Base-by-base conservation (phyloP, 2,888 invertebrate genomes). In the Andrena fulva region DNA sequence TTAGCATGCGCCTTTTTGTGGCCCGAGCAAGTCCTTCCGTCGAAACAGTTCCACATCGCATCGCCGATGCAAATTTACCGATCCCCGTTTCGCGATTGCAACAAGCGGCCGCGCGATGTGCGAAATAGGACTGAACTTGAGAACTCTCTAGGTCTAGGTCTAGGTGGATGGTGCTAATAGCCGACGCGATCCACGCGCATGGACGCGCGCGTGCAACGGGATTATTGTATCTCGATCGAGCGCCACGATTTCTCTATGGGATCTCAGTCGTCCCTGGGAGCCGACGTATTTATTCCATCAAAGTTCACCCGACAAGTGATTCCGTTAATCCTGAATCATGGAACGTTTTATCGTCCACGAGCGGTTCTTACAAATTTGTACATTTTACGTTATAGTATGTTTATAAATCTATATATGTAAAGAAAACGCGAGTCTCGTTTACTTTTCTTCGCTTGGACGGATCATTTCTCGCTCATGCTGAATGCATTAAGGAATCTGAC, bases 11-110 rank as follows among this genome's bases (percentile, higher is more conserved):
- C 59, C 31, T 31, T 48, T 31, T 62, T 60, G 20, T 20, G n/a
- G 29, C 27, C 54, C 16, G 56, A 48, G 16, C 60, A 16, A 66
- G 31, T 66, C 35, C 48, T 2, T 75, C 56, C 54, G 6, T 67
- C 62, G 12, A 59, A 24, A 16, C n/a, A 67, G 66, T 63, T 62
- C 81, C 86, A 85, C 88, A 87, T 89, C 4, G 63, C 63, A 73
- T 64, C 72, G 62, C 54, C 59, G 29, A 5, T 64, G 60, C 10
- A 63, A 20, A 20, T 27, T 75, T 35, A 10, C 20, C 16, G 35
- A 7, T 31, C 5, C 6, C 27, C 35, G 50, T 54, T 16, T 20
- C 20, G 24, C 20, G 20, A 27, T 10, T 2, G 27, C 52, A 33
- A 35, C 67, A 33, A 27, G 72, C 60, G 35, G 31, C 31, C 69